A percentile compares a stretch with the other conserved stretches of the same genome.
Conservation (phyloP, 2,888 invertebrate genomes). For the Acronicta leporina region DNA sequence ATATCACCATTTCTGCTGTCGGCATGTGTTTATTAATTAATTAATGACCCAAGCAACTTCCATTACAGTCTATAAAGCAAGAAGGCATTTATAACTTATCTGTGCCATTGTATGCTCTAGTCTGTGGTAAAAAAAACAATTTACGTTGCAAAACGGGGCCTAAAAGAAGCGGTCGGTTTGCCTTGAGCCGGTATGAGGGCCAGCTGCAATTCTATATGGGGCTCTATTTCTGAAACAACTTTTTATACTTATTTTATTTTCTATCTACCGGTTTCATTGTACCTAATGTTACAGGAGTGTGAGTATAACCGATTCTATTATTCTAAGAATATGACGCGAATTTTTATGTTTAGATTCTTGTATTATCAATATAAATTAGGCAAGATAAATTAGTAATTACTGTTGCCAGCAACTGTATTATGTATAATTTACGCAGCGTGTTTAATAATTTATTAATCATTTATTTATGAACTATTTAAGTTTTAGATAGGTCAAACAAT, state of each 20-base stretch:
- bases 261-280: slow-evolving; percentile 79
- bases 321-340: too few species aligned
- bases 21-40: slow-evolving; percentile 47
- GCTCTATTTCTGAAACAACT: slow-evolving; percentile 80
- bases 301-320: slow-evolving; percentile 28
- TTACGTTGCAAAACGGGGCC: slow-evolving; percentile 72
- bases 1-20: slow-evolving; percentile 17
- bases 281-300: slow-evolving; percentile 64
- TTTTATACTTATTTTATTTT: slow-evolving; percentile 75
- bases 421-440: too few species aligned
- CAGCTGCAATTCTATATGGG: slow-evolving; percentile 78
- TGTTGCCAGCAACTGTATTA: too few species aligned
- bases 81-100: slow-evolving; percentile 59
- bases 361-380: too few species aligned
- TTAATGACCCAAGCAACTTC: slow-evolving; percentile 47
- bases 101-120: slow-evolving; percentile 61
- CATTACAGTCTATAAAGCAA: slow-evolving; percentile 61
- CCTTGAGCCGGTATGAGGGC: slow-evolving; percentile 80
- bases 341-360: too few species aligned
- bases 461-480: too few species aligned
- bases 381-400: too few species aligned
- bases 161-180: slow-evolving; percentile 78
- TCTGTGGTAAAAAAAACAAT: slow-evolving; percentile 66
- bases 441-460: too few species aligned
- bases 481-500: too few species aligned